These are phyloP conservation scores for Aphidoletes aphidimyza DNA, from an alignment of 2,888 invertebrate genomes.

Conservation along the genomic window DNA sequence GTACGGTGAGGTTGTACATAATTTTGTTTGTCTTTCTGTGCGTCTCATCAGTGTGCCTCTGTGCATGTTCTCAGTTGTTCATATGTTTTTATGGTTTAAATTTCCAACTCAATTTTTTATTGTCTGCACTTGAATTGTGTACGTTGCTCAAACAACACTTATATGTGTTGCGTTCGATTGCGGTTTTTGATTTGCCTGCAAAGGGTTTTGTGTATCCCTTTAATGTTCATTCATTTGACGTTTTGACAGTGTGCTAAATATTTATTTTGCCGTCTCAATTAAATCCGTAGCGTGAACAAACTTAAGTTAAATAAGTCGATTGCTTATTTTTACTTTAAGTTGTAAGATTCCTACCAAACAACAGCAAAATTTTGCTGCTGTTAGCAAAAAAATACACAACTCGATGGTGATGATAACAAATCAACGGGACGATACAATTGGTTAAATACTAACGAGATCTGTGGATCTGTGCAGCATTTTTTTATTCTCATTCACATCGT, in stretches of 20 bases:
- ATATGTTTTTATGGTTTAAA: not conserved
- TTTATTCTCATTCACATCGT: not conserved
- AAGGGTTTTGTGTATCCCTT: not conserved
- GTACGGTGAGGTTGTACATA: constrained; percentile 33
- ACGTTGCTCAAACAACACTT: not conserved
- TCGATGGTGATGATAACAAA: constrained; percentile 5
- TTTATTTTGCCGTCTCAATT: not conserved
- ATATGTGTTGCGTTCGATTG: not conserved
- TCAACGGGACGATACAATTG: not conserved
- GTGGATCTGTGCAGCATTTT: not conserved
- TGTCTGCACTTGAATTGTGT: not conserved
- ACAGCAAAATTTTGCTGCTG: too few species aligned
- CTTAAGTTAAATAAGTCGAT: constrained; percentile 19
- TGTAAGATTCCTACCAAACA: not conserved
- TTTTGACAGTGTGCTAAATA: too few species aligned
- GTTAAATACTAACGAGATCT: not conserved
- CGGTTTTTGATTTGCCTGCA: not conserved
- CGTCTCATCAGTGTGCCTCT: not conserved
- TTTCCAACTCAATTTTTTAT: not conserved
- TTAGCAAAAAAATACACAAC: too few species aligned
- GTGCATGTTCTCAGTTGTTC: not conserved
- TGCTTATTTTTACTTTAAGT: constrained; percentile 38
- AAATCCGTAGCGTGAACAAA: constrained; percentile 5
- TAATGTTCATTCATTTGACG: not conserved
- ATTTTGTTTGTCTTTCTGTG: not conserved